Conservation (phyloP, 2,113 vertebrate species). For the Halcyon senegalensis region DNA sequence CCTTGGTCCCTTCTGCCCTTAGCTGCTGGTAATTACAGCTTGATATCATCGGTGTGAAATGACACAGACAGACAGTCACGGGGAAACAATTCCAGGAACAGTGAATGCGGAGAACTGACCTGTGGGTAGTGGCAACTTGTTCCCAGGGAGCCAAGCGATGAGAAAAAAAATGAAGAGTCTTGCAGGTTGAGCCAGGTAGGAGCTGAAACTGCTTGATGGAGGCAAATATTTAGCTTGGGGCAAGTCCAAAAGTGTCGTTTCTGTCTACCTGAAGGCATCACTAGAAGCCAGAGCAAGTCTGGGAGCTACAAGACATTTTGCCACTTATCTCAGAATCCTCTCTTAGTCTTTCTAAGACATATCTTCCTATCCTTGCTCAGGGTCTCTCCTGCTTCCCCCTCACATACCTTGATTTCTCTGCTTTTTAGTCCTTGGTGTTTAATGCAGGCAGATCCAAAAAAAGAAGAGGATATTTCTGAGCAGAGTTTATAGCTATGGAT, state of each 20-base stretch:
- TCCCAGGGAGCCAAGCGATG: neutral
- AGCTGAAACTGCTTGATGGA: accelerated
- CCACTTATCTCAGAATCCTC: neutral
- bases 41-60: constrained; percentile 15
- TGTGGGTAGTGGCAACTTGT: neutral
- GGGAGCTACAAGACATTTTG: neutral
- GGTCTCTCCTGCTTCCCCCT: accelerated
- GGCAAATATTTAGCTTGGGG: neutral
- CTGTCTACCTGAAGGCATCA: neutral
- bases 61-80: neutral
- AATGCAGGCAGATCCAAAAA: neutral
- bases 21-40: neutral
- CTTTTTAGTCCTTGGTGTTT: neutral
- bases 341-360: neutral
- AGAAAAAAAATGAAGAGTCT: neutral
- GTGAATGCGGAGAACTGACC: neutral
- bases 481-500: neutral
- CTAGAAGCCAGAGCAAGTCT: neutral
- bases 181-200: neutral
- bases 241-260: accelerated
- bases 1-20: neutral
- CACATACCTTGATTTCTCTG: accelerated
- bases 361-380: accelerated
- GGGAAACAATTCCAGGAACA: constrained; percentile 39
- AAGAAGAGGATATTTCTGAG: neutral